Conservation (phyloP, 2,797 vertebrate species). For the Percopsis omiscomaycus region DNA sequence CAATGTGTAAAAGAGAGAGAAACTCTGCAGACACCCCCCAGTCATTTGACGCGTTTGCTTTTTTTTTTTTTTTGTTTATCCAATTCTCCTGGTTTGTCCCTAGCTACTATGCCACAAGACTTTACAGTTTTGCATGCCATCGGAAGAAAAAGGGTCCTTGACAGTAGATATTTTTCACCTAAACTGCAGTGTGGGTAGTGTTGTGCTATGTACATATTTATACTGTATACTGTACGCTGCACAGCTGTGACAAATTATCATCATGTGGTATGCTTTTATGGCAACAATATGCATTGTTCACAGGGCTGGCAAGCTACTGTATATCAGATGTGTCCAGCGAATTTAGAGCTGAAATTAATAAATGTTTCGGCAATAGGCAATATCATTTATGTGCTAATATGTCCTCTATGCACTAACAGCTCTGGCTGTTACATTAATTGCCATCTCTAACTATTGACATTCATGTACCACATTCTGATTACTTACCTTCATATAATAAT, state of each 20-base stretch:
- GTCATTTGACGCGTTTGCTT: constrained; percentile 50
- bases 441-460: no score
- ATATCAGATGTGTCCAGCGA: constrained; percentile 19
- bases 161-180: constrained; percentile 60
- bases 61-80: constrained; percentile 61
- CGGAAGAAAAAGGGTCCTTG: constrained; percentile 64
- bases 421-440: no score
- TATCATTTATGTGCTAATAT: neutral
- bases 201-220: constrained; percentile 50
- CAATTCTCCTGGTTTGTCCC: constrained; percentile 53
- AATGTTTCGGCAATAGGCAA: no score
- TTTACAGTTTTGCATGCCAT: constrained; percentile 52
- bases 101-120: constrained; percentile 50
- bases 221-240: constrained; percentile 43
- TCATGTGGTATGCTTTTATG: constrained; percentile 27
- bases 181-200: constrained; percentile 50
- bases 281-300: constrained; percentile 15
- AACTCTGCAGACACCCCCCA: constrained; percentile 37
- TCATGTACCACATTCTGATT: no score
- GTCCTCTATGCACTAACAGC: neutral
- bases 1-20: constrained; percentile 13
- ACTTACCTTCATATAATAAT: no score
- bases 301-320: constrained; percentile 6
- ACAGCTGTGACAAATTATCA: constrained; percentile 62
- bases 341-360: constrained; percentile 9